Percentiles rank a stretch among this genome's conserved stretches.
Conservation (phyloP, 2,113 vertebrate genomes). For the Gasterosteus nipponicus region DNA sequence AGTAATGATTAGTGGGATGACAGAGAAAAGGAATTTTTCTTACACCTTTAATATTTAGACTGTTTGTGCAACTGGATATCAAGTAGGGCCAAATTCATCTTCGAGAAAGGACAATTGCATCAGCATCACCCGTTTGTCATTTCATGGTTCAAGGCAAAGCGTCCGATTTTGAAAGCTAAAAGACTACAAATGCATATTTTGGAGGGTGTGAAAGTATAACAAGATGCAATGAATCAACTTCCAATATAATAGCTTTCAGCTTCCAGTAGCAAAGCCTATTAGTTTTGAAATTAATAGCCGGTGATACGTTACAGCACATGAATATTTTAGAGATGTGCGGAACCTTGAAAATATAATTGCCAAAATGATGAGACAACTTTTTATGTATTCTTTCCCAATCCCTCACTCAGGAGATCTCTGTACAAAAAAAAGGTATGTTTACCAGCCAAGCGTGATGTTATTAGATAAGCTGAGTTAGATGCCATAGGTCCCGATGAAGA, state of each 20-base stretch:
- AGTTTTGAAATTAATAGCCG: constrained; percentile 21
- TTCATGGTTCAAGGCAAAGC: neutral
- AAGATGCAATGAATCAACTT: constrained; percentile 31
- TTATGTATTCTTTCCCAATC: neutral
- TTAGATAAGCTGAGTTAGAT: neutral
- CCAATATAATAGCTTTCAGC: constrained; percentile 6
- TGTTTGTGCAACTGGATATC: neutral
- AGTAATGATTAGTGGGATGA: neutral
- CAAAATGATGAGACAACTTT: neutral
- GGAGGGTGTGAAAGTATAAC: neutral
- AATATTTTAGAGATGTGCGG: constrained; percentile 16
- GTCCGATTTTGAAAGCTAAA: neutral
- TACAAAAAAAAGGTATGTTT: neutral
- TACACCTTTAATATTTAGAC: neutral
- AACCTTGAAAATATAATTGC: constrained; percentile 20
- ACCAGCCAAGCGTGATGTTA: neutral
- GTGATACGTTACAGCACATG: constrained; percentile 13
- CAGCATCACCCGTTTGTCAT: neutral
- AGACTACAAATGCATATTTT: neutral
- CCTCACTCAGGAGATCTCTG: neutral
- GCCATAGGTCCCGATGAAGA: neutral
- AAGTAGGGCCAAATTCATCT: neutral
- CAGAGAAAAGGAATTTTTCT: neutral
- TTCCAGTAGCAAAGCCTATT: neutral
- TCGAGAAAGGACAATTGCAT: neutral